These are phyloP conservation scores for Dipodomys spectabilis DNA, from an alignment of 2,113 vertebrate species.

Conservation along the genomic window DNA sequence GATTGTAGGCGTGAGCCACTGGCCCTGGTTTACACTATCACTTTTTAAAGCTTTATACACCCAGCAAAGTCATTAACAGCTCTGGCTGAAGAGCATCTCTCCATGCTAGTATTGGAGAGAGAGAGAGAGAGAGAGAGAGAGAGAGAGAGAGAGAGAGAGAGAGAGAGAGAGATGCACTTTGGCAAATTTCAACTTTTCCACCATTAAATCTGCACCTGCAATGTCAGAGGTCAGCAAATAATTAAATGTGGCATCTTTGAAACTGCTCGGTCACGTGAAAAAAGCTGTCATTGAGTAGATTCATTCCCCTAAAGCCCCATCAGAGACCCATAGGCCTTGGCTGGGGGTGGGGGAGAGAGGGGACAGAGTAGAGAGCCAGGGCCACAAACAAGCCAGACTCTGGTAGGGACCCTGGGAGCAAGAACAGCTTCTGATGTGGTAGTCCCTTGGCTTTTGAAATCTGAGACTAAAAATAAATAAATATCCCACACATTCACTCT, in stretches of 20 bases:
- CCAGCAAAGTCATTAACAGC: not conserved
- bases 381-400: conserved; percentile 21
- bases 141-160: too few relatives aligned
- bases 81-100: conserved; percentile 58
- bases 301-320: conserved; percentile 85
- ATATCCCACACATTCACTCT: conserved; percentile 78
- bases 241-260: conserved; percentile 96
- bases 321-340: conserved; percentile 73
- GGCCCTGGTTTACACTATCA: not conserved
- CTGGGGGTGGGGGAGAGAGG: not conserved
- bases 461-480: conserved; percentile 80
- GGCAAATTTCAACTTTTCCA: conserved; percentile 83
- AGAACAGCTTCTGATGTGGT: conserved; percentile 72
- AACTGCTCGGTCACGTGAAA: conserved; percentile 93
- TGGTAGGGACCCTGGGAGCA: conserved; percentile 50
- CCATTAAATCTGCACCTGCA: conserved; percentile 92
- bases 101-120: not conserved
- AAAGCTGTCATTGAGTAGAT: conserved; percentile 90
- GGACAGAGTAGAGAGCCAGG: not conserved
- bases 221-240: conserved; percentile 96
- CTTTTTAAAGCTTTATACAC: not conserved
- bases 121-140: too few relatives aligned
- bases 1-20: too few relatives aligned
- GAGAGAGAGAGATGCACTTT: conserved; percentile 72
- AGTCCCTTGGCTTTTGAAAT: conserved; percentile 60